These are phyloP conservation scores for Tiliacea citrago DNA, from an alignment of 2,888 invertebrate species.

Conservation along the genomic window DNA sequence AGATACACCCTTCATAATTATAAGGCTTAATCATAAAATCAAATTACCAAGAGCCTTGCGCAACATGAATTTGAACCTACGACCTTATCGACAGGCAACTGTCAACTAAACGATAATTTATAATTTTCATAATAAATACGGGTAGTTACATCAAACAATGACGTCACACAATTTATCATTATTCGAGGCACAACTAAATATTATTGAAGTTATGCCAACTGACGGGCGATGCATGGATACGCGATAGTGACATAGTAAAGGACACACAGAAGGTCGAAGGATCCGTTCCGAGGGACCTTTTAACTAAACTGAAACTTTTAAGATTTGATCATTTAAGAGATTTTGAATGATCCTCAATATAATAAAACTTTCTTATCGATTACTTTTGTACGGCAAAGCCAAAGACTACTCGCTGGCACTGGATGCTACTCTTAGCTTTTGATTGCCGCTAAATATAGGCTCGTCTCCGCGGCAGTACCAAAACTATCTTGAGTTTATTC, in stretches of 20 bases:
- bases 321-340: too few relatives aligned
- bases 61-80: constrained; percentile 21
- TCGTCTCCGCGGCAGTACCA: too few relatives aligned
- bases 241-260: constrained; percentile 28
- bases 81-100: constrained; percentile 25
- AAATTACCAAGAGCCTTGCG: constrained; percentile 16
- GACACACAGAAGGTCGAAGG: constrained; percentile 18
- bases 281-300: constrained; percentile 12
- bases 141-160: constrained; percentile 52
- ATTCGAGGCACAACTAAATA: constrained; percentile 65
- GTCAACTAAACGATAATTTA: constrained; percentile 34
- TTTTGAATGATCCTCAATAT: neutral
- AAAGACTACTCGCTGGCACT: neutral
- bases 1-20: constrained; percentile 18
- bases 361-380: neutral
- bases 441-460: too few relatives aligned
- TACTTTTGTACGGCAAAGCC: neutral
- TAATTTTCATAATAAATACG: constrained; percentile 48
- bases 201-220: constrained; percentile 63
- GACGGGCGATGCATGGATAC: constrained; percentile 66
- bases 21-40: constrained; percentile 22
- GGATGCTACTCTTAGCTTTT: neutral
- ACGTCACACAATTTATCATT: constrained; percentile 63
- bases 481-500: too few relatives aligned
- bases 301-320: too few relatives aligned